phyloP scores from a whole-genome alignment of 2,113 vertebrate genomes.

The human (Homo sapiens) region DNA sequence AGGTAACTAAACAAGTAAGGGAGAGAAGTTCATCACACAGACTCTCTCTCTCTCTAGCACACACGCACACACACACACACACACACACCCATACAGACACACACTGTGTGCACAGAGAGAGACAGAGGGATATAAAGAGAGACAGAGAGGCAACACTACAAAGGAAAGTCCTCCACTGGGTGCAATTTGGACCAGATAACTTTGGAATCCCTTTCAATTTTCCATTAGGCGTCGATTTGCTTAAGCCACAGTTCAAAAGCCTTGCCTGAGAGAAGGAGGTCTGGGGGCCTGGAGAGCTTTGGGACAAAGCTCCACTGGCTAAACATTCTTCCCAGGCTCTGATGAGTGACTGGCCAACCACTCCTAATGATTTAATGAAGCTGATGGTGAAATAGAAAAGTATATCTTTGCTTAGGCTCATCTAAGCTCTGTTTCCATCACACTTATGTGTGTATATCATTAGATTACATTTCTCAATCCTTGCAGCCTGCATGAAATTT shows the following conservation, averaged over 20 bases:
- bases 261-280: background rate
- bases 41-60: background rate
- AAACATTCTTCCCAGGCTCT: background rate
- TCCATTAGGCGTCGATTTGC: background rate
- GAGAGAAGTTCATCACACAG: background rate
- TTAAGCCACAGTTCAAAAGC: background rate
- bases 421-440: background rate
- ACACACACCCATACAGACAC: background rate
- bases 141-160: background rate
- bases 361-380: background rate
- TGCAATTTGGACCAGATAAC: background rate
- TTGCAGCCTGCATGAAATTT: background rate
- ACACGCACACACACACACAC: too few relatives aligned
- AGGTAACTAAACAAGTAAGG: background rate
- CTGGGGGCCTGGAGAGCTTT: background rate
- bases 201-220: background rate
- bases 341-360: background rate
- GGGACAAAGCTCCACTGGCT: background rate
- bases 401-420: background rate
- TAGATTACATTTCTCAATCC: slow-evolving; percentile 1
- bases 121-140: background rate
- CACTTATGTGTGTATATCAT: background rate
- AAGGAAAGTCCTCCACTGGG: background rate
- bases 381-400: background rate
- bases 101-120: background rate